Evolutionary conservation across 2,888 invertebrate genomes (phyloP), one percentile per base, ranked within the genome.

Genomic region (Ennomos erosarius): DNA sequence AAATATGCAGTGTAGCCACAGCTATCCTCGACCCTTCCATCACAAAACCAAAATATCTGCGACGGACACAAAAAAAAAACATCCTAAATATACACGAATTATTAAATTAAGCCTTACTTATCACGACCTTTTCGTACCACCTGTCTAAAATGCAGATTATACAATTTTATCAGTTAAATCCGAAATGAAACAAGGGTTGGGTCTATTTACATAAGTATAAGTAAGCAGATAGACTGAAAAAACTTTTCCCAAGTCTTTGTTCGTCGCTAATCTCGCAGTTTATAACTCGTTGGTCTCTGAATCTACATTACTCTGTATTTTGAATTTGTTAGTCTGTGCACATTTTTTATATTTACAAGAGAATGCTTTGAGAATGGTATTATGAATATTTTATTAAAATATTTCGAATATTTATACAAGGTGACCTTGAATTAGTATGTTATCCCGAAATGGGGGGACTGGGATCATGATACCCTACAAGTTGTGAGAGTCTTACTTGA

Each of bases 181-280:
- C 47, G 48, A 49, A 35, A 35, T 36, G 43, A 59, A 54, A 55
- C 52, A 53, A 52, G 48, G 56, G 45, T 43, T 16, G 54, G 52
- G 46, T 40, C 51, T 51, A 70, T 71, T 70, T 65, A 64, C 69
- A 67, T 71, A 71, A 66, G 60, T 57, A 37, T 39, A 53, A 49
- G 59, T 62, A 64, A 67, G 62, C 65, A 59, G 64, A 60, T 62
- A 33, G 37, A 67, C 54, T 66, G 64, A 56, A 59, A 64, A 70
- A 65, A 48, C 63, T 67, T 53, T 63, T 64, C 59, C 26, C 16
- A 33, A 11, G 39, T 44, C 57, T 58, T 64, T 68, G 65, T 65
- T 67, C 54, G 10, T 42, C 59, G 59, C 59, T 66, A 64, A 68
- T 64, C 62, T 64, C 42, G 43, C 35, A 64, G 55, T 61, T 59